phyloP scores from a whole-genome alignment of 2,888 invertebrate genomes.

The Melikaiella ostensackeni region DNA sequence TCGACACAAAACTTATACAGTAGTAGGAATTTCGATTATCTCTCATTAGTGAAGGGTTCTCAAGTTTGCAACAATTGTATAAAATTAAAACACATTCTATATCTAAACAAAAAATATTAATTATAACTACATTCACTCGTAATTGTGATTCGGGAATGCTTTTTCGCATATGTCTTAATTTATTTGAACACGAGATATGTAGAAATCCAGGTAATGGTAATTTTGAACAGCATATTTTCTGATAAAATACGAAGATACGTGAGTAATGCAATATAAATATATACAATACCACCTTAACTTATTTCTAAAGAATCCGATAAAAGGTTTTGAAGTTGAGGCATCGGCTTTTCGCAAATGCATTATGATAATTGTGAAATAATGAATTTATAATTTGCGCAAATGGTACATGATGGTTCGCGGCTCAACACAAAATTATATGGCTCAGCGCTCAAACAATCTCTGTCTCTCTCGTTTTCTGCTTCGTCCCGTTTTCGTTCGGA shows the following conservation, averaged over 20 bases:
- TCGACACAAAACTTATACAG: conserved; percentile 24
- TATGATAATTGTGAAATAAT: conserved; percentile 76
- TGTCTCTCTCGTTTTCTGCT: conserved; percentile 60
- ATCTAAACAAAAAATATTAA: neutral
- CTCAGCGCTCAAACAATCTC: conserved; percentile 66
- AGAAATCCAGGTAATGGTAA: neutral
- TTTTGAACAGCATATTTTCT: neutral
- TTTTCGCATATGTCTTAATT: neutral
- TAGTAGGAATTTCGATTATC: neutral
- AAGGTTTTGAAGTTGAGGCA: conserved; percentile 55
- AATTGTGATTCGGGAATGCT: neutral
- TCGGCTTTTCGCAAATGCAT: conserved; percentile 72
- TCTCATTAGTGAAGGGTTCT: neutral
- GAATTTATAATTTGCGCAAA: conserved; percentile 76
- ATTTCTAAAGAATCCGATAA: conserved; percentile 39
- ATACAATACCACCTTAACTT: conserved; percentile 25
- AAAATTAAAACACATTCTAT: no score
- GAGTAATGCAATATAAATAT: conserved; percentile 3
- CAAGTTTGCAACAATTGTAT: neutral
- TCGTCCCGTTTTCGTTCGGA: conserved; percentile 47
- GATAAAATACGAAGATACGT: neutral
- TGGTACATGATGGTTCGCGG: conserved; percentile 73
- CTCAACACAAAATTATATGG: conserved; percentile 71
- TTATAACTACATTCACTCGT: neutral
- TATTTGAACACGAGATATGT: neutral